These are phyloP conservation scores for Junco hyemalis DNA, from an alignment of 2,113 vertebrate species.

Conservation along the genomic window DNA sequence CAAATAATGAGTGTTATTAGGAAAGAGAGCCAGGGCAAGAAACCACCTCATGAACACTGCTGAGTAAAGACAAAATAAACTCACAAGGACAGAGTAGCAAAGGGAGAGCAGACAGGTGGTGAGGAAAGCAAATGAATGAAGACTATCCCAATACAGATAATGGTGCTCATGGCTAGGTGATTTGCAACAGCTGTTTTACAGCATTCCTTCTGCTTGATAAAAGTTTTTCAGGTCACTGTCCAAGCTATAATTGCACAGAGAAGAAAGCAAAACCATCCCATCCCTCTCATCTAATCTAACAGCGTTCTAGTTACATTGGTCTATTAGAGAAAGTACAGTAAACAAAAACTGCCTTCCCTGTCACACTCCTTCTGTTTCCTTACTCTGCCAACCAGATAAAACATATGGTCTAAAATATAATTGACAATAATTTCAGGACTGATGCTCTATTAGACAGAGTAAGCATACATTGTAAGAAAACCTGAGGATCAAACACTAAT, in stretches of 20 bases:
- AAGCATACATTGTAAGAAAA: neutral
- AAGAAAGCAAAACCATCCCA: neutral
- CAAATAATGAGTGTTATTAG: neutral
- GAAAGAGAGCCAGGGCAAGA: neutral
- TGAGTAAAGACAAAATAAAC: neutral
- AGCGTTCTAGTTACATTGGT: neutral
- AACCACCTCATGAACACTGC: rapidly evolving
- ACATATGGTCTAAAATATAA: neutral
- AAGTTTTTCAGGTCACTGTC: neutral
- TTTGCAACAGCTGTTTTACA: neutral
- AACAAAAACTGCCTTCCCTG: neutral
- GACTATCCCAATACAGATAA: neutral
- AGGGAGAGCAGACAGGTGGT: neutral
- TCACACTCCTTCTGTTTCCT: neutral
- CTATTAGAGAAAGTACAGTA: neutral
- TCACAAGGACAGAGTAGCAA: neutral
- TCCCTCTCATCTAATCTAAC: neutral
- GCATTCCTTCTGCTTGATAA: neutral
- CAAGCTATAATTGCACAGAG: neutral
- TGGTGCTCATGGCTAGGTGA: neutral
- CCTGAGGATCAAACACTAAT: neutral
- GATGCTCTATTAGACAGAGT: neutral
- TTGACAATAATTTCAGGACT: neutral
- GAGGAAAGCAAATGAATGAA: neutral
- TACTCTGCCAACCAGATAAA: neutral